Evolutionary conservation across 2,888 invertebrate species (phyloP).

Genomic region (Amphipyra berbera): DNA sequence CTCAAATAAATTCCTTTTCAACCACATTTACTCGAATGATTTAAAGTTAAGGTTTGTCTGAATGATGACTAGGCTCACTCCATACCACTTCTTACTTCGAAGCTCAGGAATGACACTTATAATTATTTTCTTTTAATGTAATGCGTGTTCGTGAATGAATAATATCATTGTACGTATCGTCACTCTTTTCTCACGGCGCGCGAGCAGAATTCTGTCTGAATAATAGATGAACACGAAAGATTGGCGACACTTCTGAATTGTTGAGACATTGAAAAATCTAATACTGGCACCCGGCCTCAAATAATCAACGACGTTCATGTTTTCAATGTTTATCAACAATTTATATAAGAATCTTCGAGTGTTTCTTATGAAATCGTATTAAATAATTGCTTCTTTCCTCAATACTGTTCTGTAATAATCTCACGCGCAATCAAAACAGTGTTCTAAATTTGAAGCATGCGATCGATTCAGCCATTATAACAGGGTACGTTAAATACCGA

Average conservation of each 20-base stretch:
- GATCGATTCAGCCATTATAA: constrained; percentile 27
- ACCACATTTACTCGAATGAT: background rate
- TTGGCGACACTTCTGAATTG: constrained; percentile 31
- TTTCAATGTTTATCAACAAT: constrained; percentile 5
- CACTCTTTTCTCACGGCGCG: constrained; percentile 18
- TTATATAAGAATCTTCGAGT: background rate
- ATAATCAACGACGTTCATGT: constrained; percentile 15
- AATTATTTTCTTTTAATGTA: constrained; percentile 25
- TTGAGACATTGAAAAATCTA: constrained; percentile 19
- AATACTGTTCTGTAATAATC: constrained; percentile 19
- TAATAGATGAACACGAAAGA: constrained; percentile 38
- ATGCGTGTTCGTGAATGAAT: constrained; percentile 33
- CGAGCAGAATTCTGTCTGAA: constrained; percentile 21
- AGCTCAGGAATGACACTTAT: constrained; percentile 2
- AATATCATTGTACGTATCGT: constrained; percentile 28
- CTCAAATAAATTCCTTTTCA: no score
- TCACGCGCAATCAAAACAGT: constrained; percentile 37
- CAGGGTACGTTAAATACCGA: constrained; percentile 21
- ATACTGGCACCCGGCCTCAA: constrained; percentile 9
- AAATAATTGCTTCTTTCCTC: constrained; percentile 17
- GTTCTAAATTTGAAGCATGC: constrained; percentile 33
- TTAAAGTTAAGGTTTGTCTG: background rate
- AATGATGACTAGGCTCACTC: background rate
- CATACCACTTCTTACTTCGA: background rate
- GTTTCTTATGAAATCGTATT: constrained; percentile 1